Evolutionary conservation across 2,113 vertebrate genomes (phyloP), one percentile per base, ranked within the genome.

Genomic region (Blennius ocellaris): DNA sequence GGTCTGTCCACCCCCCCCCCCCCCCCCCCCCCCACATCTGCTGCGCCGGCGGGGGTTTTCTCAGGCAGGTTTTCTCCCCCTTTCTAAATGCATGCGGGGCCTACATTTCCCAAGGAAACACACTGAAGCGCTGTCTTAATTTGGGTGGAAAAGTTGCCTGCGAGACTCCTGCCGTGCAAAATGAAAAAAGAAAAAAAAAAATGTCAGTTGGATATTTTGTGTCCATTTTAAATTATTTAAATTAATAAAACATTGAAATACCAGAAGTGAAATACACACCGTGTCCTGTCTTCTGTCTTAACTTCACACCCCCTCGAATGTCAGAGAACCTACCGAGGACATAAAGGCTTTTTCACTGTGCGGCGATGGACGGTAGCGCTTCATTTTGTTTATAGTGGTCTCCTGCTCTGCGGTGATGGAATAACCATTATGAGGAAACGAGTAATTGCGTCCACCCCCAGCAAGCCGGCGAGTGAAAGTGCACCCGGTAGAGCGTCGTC

Each of bases 191-290:
- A 30, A 30, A 30, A 30, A 30, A 30, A 30, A 30, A 30, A 85
- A 78, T 83, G 81, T 85, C 73, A 78, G 87, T 78, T 80, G 80
- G 85, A 79, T 87, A 86, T 87, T 89, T 90, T 91, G 76, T 93
- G 89, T 92, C 88, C 83, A 84, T 91, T 92, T 85, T 93, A 93
- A 93, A 89, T 94, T 94, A 94, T 94, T 94, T 93, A 92, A 93
- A 90, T 92, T 86, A 94, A 94, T 90, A 93, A 93, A 90, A 92
- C 87, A 62, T 82, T 85, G 84, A 87, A 80, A 87, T 76, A 78
- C 64, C 6, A 70, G 65, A 86, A 87, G 81, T 83, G 71, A 84
- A 69, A 52, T 69, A 11, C 66, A 63, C 50, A 63, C 68, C 11
- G 21, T 71, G 44, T 81, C 47, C 11, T 63, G 3, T 68, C 52